Percentiles rank a stretch among this genome's conserved stretches.
Conservation (phyloP, 30 jellyfish, hydroid and myxozoan genomes). For the Aurelia aurita region DNA sequence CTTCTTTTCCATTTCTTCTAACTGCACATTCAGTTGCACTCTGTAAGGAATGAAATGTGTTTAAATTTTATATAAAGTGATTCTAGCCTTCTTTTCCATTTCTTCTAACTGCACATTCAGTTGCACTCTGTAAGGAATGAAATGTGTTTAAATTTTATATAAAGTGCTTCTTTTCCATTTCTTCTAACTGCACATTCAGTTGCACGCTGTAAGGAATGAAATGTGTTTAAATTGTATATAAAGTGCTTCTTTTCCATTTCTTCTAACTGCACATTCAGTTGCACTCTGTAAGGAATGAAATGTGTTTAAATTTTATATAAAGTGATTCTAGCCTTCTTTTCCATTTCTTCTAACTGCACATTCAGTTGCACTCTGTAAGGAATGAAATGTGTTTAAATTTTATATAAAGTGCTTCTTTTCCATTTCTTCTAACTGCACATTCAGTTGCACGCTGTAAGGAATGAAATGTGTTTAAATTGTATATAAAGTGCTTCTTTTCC, state of each 20-base stretch:
- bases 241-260: constrained; percentile 37
- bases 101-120: constrained; percentile 39
- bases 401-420: constrained; percentile 28
- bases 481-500: constrained; percentile 53
- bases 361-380: constrained; percentile 15
- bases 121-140: constrained; percentile 1
- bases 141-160: no score
- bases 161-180: constrained; percentile 37
- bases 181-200: constrained; percentile 37
- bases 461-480: no score
- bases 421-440: constrained; percentile 28
- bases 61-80: no score
- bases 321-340: constrained; percentile 23
- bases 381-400: no score
- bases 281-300: constrained; percentile 19
- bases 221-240: no score
- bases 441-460: constrained; percentile 20
- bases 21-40: constrained; percentile 11
- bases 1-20: constrained; percentile 46
- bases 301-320: no score
- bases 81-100: constrained; percentile 34
- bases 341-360: constrained; percentile 45
- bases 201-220: constrained; percentile 15
- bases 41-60: no score
- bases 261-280: constrained; percentile 35